Conservation (phyloP, 1,140 invertebrate genomes). For the Dendrolimus kikuchii region DNA sequence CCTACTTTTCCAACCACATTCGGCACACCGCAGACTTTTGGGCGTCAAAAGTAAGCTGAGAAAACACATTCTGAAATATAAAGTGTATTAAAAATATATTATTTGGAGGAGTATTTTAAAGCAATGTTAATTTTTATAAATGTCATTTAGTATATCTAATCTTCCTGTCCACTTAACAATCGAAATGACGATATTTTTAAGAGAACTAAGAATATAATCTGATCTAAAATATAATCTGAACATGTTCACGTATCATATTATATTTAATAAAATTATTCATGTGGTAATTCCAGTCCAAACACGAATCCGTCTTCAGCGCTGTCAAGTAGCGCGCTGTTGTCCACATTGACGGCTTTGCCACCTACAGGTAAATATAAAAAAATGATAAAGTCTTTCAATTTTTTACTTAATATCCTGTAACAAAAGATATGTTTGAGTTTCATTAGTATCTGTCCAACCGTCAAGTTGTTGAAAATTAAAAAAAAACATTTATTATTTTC, state of each 20-base stretch:
- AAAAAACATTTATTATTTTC: too few species aligned
- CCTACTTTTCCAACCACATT: conserved; percentile 82
- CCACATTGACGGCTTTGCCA: conserved; percentile 52
- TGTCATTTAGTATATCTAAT: too few species aligned
- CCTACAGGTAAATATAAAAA: conserved; percentile 38
- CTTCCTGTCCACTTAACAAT: too few species aligned
- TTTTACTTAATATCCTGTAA: too few species aligned
- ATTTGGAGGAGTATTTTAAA: too few species aligned
- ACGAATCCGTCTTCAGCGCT: conserved; percentile 44
- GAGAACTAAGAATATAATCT: not conserved
- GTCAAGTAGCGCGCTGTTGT: conserved; percentile 56
- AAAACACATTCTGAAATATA: not conserved
- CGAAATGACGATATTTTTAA: not conserved
- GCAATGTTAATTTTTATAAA: too few species aligned
- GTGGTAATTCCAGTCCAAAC: conserved; percentile 34
- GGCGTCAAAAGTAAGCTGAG: conserved; percentile 52
- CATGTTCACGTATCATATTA: not conserved
- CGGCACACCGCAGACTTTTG: conserved; percentile 67
- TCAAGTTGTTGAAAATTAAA: not conserved
- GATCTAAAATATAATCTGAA: not conserved
- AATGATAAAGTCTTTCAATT: not conserved
- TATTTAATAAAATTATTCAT: not conserved
- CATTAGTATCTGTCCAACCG: too few species aligned
- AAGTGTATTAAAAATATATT: too few species aligned
- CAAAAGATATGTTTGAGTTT: too few species aligned